Evolutionary conservation across 2,888 invertebrate genomes (phyloP).

Genomic region (Oscheius onirici): DNA sequence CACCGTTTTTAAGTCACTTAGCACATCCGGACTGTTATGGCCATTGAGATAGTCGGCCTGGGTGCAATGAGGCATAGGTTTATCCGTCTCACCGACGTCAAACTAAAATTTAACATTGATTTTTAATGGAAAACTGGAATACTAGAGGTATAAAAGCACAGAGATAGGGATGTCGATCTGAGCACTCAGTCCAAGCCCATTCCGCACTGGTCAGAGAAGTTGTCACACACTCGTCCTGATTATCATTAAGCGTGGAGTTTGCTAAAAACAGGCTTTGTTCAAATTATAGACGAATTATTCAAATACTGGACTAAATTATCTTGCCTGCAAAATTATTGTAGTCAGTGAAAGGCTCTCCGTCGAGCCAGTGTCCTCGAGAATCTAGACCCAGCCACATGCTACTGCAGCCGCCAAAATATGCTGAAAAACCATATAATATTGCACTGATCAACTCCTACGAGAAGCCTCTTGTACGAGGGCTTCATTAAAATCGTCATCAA

Average conservation of each 20-base stretch:
- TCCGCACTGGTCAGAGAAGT: too few relatives aligned
- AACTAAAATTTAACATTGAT: neutral
- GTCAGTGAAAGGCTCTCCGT: neutral
- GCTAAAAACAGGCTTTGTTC: neutral
- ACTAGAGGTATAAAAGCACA: neutral
- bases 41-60: too few relatives aligned
- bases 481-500: neutral
- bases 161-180: neutral
- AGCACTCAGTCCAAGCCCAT: too few relatives aligned
- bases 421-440: neutral
- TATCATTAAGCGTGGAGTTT: too few relatives aligned
- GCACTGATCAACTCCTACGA: neutral
- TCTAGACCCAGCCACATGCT: constrained; percentile 5
- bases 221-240: too few relatives aligned
- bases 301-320: neutral
- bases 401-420: neutral
- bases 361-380: neutral
- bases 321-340: neutral
- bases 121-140: neutral
- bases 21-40: neutral
- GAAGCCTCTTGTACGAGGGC: neutral
- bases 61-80: neutral
- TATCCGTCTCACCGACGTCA: neutral
- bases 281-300: neutral
- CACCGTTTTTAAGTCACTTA: neutral